phyloP scores from a whole-genome alignment of 2,797 vertebrate species.

The Acipenser ruthenus region DNA sequence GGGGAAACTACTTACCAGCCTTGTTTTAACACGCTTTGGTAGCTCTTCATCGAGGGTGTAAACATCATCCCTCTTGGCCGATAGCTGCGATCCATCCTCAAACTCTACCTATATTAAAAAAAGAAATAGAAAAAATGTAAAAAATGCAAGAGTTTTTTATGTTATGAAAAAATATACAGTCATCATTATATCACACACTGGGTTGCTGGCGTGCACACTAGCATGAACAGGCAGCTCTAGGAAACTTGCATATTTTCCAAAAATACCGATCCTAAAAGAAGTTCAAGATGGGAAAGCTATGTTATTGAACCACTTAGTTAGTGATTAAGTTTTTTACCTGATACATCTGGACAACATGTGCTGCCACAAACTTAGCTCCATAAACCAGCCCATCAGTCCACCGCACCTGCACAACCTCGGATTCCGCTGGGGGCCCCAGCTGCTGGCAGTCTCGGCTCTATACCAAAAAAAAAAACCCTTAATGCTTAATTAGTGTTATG shows the following conservation, averaged over 20 bases:
- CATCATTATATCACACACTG: neutral
- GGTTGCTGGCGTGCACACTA: neutral
- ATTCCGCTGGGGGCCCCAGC: slow-evolving; percentile 75
- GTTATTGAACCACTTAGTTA: too few relatives aligned
- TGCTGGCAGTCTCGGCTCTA: slow-evolving; percentile 84
- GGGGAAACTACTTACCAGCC: slow-evolving; percentile 64
- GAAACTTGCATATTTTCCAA: neutral
- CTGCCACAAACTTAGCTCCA: slow-evolving; percentile 85
- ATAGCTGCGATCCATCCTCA: slow-evolving; percentile 87
- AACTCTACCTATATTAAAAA: slow-evolving; percentile 77
- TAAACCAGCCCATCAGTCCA: slow-evolving; percentile 94
- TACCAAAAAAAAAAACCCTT: neutral
- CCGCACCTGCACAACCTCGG: slow-evolving; percentile 80
- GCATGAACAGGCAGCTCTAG: neutral
- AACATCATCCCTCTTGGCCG: slow-evolving; percentile 88
- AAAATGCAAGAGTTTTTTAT: neutral
- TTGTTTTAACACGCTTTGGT: slow-evolving; percentile 88
- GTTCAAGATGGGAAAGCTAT: neutral
- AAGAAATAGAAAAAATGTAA: slow-evolving; percentile 3
- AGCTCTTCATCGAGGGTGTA: slow-evolving; percentile 89
- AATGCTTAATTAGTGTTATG: too few relatives aligned
- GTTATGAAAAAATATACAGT: too few relatives aligned
- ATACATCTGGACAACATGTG: slow-evolving; percentile 91
- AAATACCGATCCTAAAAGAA: neutral
- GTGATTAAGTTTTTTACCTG: slow-evolving; percentile 58